Evolutionary conservation across 2,113 vertebrate species (phyloP).

Genomic region (Verasper variegatus): DNA sequence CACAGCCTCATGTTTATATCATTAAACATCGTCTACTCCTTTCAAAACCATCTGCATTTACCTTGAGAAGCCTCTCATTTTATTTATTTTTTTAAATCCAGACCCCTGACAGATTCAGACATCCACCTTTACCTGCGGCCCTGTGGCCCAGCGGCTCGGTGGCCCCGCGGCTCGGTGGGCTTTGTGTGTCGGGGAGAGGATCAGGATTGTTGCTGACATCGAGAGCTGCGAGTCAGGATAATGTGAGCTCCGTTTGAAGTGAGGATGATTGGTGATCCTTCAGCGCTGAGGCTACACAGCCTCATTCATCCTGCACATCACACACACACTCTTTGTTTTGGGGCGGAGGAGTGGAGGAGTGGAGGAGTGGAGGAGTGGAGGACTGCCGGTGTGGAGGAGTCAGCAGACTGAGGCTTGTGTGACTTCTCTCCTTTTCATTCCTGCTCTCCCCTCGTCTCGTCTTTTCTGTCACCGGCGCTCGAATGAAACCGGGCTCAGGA

Average conservation of each 20-base stretch:
- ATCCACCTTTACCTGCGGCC: too few relatives aligned
- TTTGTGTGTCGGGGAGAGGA: slow-evolving; percentile 26
- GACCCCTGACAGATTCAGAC: background rate
- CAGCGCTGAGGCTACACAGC: slow-evolving; percentile 43
- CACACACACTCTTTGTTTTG: slow-evolving; percentile 9
- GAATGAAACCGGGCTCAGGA: slow-evolving; percentile 42
- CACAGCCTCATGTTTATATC: too few relatives aligned
- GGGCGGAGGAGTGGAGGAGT: background rate
- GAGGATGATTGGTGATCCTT: slow-evolving; percentile 59
- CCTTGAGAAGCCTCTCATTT: too few relatives aligned
- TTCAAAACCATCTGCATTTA: too few relatives aligned
- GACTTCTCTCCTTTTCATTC: background rate
- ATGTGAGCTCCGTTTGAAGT: slow-evolving; percentile 58
- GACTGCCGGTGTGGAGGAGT: slow-evolving; percentile 34
- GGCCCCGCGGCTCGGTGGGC: background rate
- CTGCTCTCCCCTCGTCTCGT: slow-evolving; percentile 1
- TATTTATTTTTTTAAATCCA: too few relatives aligned
- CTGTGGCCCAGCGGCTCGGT: background rate
- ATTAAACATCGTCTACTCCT: too few relatives aligned
- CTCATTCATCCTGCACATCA: slow-evolving; percentile 56
- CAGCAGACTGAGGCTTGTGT: slow-evolving; percentile 14
- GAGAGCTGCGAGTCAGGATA: slow-evolving; percentile 46
- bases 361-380: background rate
- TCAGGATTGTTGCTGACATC: slow-evolving; percentile 58
- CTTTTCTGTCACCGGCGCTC: background rate